Evolutionary conservation across 2,888 invertebrate genomes (phyloP).

Genomic region (Pegoplata infirma): DNA sequence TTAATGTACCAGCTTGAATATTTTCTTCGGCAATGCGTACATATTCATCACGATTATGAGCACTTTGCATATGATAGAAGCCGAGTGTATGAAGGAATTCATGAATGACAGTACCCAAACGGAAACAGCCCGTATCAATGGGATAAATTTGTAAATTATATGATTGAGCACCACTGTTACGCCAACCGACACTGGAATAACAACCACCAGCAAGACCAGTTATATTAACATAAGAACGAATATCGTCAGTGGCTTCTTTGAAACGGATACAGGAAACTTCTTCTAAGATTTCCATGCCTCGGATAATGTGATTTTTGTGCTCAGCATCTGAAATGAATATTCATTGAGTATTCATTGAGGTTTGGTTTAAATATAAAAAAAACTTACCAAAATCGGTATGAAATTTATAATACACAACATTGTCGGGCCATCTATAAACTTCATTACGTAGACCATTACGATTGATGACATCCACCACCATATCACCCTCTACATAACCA

Average conservation of each 20-base stretch:
- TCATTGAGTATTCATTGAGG: too few species aligned
- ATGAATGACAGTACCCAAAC: constrained; percentile 82
- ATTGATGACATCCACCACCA: constrained; percentile 80
- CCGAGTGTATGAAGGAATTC: constrained; percentile 88
- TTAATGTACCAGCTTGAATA: constrained; percentile 80
- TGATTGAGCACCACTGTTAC: constrained; percentile 76
- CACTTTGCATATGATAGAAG: constrained; percentile 89
- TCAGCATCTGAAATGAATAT: too few species aligned
- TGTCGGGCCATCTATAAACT: constrained; percentile 82
- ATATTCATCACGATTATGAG: constrained; percentile 85
- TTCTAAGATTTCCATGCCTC: constrained; percentile 85
- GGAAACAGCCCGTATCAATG: constrained; percentile 73
- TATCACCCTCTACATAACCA: constrained; percentile 86
- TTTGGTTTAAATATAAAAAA: not conserved
- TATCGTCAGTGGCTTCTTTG: constrained; percentile 80
- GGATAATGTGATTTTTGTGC: constrained; percentile 82
- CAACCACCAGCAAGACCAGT: constrained; percentile 81
- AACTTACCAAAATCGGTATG: constrained; percentile 69
- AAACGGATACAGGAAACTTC: constrained; percentile 86
- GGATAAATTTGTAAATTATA: constrained; percentile 71
- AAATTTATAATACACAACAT: constrained; percentile 84
- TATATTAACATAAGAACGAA: constrained; percentile 69
- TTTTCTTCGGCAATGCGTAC: constrained; percentile 80
- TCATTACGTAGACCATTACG: constrained; percentile 82
- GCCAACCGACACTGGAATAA: constrained; percentile 86